Evolutionary conservation across 2,113 vertebrate species (phyloP).

Genomic region (Eudyptes chrysolophus): DNA sequence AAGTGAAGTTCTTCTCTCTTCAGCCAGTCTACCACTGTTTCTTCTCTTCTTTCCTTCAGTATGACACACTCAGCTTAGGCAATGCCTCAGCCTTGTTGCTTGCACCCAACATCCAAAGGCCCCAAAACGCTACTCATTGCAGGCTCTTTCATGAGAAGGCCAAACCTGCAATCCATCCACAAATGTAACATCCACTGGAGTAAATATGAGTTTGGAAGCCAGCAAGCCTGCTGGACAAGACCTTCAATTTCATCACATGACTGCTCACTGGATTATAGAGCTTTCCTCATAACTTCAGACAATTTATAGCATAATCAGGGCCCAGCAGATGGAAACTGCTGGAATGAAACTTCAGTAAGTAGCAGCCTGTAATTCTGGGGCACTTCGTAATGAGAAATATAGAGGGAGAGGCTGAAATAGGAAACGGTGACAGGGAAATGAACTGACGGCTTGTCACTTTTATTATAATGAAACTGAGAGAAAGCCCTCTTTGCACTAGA

Average conservation of each 20-base stretch:
- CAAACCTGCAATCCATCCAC: background rate
- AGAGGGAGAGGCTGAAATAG: background rate
- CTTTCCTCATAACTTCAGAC: background rate
- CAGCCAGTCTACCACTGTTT: background rate
- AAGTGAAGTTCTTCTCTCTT: background rate
- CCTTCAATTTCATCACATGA: slow-evolving; percentile 12
- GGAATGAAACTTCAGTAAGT: background rate
- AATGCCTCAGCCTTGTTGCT: background rate
- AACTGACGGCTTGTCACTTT: background rate
- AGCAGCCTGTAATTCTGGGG: slow-evolving; percentile 1
- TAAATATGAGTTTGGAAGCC: background rate
- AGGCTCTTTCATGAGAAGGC: background rate
- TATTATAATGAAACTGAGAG: background rate
- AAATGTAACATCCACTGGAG: background rate
- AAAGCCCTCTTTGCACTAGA: background rate
- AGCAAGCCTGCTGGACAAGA: background rate
- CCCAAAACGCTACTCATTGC: background rate
- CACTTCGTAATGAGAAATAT: background rate
- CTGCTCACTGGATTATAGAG: slow-evolving; percentile 10
- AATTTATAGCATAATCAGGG: background rate
- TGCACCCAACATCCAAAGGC: background rate
- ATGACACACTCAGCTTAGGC: background rate
- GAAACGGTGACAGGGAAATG: background rate
- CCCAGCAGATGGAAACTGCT: background rate
- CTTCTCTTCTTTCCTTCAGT: background rate